phyloP scores from a whole-genome alignment of 2,797 vertebrate genomes.

The Orestias chungarensis region DNA sequence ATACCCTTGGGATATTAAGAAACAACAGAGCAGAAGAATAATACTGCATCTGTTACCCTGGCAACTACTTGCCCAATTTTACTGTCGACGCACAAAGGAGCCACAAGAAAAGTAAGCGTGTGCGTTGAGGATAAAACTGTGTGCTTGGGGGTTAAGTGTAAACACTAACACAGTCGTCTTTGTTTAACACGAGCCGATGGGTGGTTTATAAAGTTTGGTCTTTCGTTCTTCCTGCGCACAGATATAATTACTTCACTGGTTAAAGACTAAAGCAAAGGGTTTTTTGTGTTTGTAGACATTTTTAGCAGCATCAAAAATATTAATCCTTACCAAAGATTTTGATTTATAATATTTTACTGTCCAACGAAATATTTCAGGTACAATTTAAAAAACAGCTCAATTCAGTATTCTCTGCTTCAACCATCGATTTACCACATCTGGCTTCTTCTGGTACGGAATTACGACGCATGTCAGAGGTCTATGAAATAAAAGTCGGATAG shows the following conservation, averaged over 20 bases:
- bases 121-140: slow-evolving; percentile 17
- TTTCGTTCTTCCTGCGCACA: neutral
- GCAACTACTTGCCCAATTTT: slow-evolving; percentile 69
- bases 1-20: slow-evolving; percentile 54
- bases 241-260: neutral
- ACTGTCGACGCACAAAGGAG: slow-evolving; percentile 58
- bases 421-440: too few relatives aligned
- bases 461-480: too few relatives aligned
- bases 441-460: too few relatives aligned
- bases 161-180: slow-evolving; percentile 4
- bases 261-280: neutral
- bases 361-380: too few relatives aligned
- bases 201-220: neutral
- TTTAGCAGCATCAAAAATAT: neutral
- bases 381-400: too few relatives aligned
- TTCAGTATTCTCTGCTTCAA: too few relatives aligned
- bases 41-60: slow-evolving; percentile 77
- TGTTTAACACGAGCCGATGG: slow-evolving; percentile 5
- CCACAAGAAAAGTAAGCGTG: slow-evolving; percentile 29
- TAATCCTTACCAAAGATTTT: neutral
- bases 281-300: neutral
- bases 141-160: slow-evolving; percentile 12
- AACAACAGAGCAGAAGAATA: slow-evolving; percentile 53
- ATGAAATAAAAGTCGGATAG: too few relatives aligned
- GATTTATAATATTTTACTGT: neutral